These are phyloP conservation scores for Tapirus indicus DNA, from an alignment of 2,797 vertebrate species.

Conservation along the genomic window DNA sequence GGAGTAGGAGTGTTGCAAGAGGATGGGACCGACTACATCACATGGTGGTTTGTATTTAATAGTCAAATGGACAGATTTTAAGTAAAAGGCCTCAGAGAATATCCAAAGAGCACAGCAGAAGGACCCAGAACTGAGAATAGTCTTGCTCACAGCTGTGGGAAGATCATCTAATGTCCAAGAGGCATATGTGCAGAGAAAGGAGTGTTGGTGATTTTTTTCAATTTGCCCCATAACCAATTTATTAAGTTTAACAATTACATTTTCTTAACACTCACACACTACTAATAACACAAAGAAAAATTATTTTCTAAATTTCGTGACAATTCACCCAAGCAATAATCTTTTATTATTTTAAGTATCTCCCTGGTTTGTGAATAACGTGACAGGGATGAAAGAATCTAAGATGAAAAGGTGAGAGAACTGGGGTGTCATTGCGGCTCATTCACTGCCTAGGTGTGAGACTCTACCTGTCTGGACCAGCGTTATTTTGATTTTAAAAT, in stretches of 20 bases:
- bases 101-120: constrained; percentile 22
- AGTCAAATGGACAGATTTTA: constrained; percentile 3
- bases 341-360: constrained; percentile 51
- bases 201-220: constrained; percentile 16
- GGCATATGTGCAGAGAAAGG: not conserved
- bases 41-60: not conserved
- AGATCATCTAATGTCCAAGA: not conserved
- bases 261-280: constrained; percentile 29
- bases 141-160: constrained; percentile 15
- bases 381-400: not conserved
- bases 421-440: not conserved
- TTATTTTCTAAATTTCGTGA: constrained; percentile 44
- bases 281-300: constrained; percentile 41
- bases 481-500: constrained; percentile 8
- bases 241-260: constrained; percentile 34
- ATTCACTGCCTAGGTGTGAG: not conserved
- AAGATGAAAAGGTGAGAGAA: constrained; percentile 7
- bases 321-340: not conserved
- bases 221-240: constrained; percentile 44
- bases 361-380: not conserved
- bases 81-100: constrained; percentile 37
- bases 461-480: not conserved
- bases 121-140: constrained; percentile 27
- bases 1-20: constrained; percentile 2
- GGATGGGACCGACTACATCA: not conserved